Conservation (phyloP, 1,140 invertebrate species). For the Schlechtendalia chinensis region DNA sequence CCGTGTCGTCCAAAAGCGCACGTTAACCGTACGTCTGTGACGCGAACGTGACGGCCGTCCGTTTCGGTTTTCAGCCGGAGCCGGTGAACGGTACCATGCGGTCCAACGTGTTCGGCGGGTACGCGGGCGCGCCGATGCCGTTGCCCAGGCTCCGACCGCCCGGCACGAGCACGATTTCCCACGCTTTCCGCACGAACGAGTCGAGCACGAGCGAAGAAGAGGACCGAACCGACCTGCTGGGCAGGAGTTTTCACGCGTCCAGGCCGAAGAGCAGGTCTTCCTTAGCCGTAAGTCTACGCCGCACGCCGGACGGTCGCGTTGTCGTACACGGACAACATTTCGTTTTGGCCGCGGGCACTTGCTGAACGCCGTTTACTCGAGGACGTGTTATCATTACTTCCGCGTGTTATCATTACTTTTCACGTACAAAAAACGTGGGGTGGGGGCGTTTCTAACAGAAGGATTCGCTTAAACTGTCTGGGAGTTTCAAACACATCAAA, state of each 20-base stretch:
- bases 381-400: too few relatives aligned
- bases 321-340: too few relatives aligned
- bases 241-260: slow-evolving; percentile 68
- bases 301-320: too few relatives aligned
- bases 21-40: too few relatives aligned
- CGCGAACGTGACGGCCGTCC: background rate
- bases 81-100: slow-evolving; percentile 66
- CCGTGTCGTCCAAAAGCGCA: too few relatives aligned
- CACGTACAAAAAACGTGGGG: too few relatives aligned
- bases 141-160: slow-evolving; percentile 62
- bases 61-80: slow-evolving; percentile 61
- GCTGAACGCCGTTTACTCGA: too few relatives aligned
- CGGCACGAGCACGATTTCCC: slow-evolving; percentile 52
- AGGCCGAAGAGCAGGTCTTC: slow-evolving; percentile 76
- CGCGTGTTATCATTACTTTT: too few relatives aligned
- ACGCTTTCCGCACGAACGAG: slow-evolving; percentile 57
- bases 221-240: slow-evolving; percentile 71
- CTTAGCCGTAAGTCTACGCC: slow-evolving; percentile 62
- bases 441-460: too few relatives aligned
- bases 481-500: too few relatives aligned
- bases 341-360: too few relatives aligned
- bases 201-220: slow-evolving; percentile 68
- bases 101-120: slow-evolving; percentile 77
- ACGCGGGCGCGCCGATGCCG: slow-evolving; percentile 66
- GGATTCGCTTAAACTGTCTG: too few relatives aligned